Conservation (phyloP, 2,797 vertebrate species). For the Lacerta viridis region DNA sequence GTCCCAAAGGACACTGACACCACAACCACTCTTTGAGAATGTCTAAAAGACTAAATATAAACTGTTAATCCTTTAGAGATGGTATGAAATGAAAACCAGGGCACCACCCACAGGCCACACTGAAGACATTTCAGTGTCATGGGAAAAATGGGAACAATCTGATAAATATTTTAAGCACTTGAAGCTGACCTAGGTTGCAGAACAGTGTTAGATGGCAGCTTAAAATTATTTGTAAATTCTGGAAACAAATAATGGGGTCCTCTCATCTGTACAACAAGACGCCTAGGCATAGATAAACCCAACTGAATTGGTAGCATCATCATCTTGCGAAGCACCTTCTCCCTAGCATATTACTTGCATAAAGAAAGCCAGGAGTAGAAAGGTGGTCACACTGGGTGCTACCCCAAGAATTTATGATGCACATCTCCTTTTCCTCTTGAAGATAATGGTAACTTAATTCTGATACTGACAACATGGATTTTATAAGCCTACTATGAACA, state of each 20-base stretch:
- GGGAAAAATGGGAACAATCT: not conserved
- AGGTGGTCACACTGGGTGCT: not conserved
- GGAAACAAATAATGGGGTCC: not conserved
- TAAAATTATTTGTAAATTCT: not conserved
- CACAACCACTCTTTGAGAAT: not conserved
- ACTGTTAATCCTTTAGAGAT: not conserved
- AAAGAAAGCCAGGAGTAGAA: not conserved
- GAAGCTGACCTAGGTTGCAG: not conserved
- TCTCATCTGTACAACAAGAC: not conserved
- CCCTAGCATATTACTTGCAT: not conserved
- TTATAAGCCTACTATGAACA: not conserved
- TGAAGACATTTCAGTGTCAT: not conserved
- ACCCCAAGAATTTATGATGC: not conserved
- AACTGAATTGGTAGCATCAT: not conserved
- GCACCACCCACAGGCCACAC: not conserved
- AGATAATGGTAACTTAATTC: not conserved
- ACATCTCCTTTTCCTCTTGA: not conserved
- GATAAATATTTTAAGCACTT: not conserved
- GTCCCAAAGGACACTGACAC: not conserved
- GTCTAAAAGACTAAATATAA: constrained; percentile 19
- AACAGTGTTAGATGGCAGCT: not conserved
- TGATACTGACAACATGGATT: not conserved
- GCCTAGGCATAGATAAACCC: not conserved
- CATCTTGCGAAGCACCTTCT: not conserved
- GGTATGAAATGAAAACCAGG: not conserved